Percentiles rank a stretch among this genome's conserved stretches.
Evolutionary conservation across 1,140 invertebrate genomes (phyloP).

Genomic region (Rhagoletis zephyria): DNA sequence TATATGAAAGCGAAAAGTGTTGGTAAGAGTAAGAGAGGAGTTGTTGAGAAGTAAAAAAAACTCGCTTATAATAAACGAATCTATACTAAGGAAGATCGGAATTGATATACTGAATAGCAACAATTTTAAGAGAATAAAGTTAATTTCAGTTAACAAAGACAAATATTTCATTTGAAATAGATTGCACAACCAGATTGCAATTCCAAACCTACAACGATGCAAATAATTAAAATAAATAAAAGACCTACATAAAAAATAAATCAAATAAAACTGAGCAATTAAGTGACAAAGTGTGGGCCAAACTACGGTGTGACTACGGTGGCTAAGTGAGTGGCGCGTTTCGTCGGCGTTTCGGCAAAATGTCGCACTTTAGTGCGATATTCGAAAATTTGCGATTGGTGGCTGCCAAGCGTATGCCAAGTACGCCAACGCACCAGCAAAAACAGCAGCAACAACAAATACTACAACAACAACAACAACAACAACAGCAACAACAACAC

Average conservation of each 20-base stretch:
- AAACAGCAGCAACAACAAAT: conserved; percentile 62
- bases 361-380: conserved; percentile 72
- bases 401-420: conserved; percentile 67
- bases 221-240: neutral
- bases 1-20: no score
- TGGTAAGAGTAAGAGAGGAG: no score
- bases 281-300: neutral
- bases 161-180: neutral
- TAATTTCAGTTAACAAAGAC: neutral
- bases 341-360: conserved; percentile 59
- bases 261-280: conserved; percentile 9
- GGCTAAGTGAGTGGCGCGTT: neutral
- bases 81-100: no score
- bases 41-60: no score
- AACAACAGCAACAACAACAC: conserved; percentile 60
- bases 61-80: no score
- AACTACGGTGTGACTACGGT: neutral
- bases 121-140: neutral
- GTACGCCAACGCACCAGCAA: conserved; percentile 61
- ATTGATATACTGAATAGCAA: no score
- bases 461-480: conserved; percentile 58
- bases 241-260: conserved; percentile 49
- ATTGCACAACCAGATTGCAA: neutral
- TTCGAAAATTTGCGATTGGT: conserved; percentile 72
- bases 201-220: no score